Base-by-base conservation (phyloP, 2,113 vertebrate genomes). In the Zapornia atra region DNA sequence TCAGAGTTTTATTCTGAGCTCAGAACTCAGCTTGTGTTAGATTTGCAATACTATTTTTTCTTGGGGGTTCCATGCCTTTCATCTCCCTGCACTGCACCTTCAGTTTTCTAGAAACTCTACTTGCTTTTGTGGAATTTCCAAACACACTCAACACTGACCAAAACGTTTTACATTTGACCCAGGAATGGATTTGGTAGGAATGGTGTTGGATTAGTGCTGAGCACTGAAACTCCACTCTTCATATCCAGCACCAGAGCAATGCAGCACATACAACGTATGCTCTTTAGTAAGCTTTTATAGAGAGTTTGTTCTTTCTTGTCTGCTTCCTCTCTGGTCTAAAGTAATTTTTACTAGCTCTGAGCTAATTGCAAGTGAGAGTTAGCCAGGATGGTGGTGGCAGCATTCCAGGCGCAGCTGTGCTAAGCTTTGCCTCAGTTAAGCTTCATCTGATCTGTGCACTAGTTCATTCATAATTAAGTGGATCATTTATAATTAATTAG, bases 171-270 rank as follows among this genome's bases (percentile, higher is more conserved):
- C 22, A 48, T 86, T 66, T 54, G 15, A 61, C 26, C 12, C 38
- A 29, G 16, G 54, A 46, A 34, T 10, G 0, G 1, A 44, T 66
- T 44, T 9, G 15, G 21, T 29, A 36, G 40, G 54, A 46, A 51
- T 3, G 13, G 2, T 1, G 1, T 1, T 51, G 34, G 66, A 6
- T 51, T 44, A 40, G 19, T 0, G 0, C 7, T 0, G 6, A 80
- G 42, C 61, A 16, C 26, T 34, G 28, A 75, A 38, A 8, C 10
- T 34, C 10, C 26, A 7, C 15, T 25, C 46, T 40, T 36, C 56
- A 5, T 14, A 40, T 44, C 7, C n/a, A 36, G 44, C 73, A 18
- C 44, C 5, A 1, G 1, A 22, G 53, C 11, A 0, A 33, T 51
- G 9, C 40, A n/a, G 40, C 31, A 54, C 24, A 2, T 36, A 4